Percentiles rank a stretch among this genome's conserved stretches.
Evolutionary conservation across 2,888 invertebrate species (phyloP).

Genomic region (Blera fallax): DNA sequence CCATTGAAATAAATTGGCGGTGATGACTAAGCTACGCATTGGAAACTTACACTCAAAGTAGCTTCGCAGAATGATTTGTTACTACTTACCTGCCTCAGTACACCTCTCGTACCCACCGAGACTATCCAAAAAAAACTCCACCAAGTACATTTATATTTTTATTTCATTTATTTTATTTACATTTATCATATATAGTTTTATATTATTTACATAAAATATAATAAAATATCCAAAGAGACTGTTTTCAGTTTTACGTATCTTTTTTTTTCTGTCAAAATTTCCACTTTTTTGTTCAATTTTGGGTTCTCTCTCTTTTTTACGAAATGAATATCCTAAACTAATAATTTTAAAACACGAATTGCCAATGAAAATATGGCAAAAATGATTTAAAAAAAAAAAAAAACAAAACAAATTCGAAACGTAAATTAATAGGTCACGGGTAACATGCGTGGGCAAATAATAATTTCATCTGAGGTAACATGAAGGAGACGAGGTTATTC

Average conservation of each 20-base stretch:
- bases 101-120: no score
- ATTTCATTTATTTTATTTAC: slow-evolving; percentile 52
- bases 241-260: background rate
- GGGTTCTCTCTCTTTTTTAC: background rate
- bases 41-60: no score
- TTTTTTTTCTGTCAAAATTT: background rate
- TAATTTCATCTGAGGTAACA: slow-evolving; percentile 41
- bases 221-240: slow-evolving; percentile 13
- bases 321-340: background rate
- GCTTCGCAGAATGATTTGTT: no score
- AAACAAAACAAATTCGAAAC: background rate
- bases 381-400: background rate
- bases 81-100: no score
- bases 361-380: slow-evolving; percentile 68
- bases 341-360: background rate
- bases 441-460: slow-evolving; percentile 31
- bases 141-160: background rate
- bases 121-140: background rate
- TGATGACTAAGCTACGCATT: no score
- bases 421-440: slow-evolving; percentile 44
- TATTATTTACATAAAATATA: slow-evolving; percentile 65
- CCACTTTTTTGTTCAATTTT: background rate
- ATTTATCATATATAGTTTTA: slow-evolving; percentile 61
- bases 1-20: no score
- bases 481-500: slow-evolving; percentile 12